phyloP scores from a whole-genome alignment of 2,113 vertebrate genomes.

The Butastur rufipennis region DNA sequence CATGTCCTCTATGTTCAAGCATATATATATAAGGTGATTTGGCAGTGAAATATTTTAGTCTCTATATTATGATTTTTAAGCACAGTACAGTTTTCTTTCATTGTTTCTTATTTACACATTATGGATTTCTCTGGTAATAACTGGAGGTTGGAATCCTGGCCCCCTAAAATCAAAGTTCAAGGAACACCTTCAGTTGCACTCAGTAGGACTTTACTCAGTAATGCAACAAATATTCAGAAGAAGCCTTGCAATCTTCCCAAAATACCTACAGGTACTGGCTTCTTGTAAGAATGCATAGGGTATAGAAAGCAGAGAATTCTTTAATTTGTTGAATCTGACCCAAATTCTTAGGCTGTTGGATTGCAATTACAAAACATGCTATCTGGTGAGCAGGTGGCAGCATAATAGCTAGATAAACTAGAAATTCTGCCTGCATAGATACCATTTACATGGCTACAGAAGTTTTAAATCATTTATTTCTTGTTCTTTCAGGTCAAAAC shows the following conservation, averaged over 20 bases:
- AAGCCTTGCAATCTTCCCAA: neutral
- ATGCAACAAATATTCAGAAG: neutral
- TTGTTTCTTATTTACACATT: neutral
- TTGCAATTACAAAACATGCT: neutral
- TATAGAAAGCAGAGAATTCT: neutral
- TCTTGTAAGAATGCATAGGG: neutral
- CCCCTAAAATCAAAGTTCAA: neutral
- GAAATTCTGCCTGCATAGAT: neutral
- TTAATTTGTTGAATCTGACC: neutral
- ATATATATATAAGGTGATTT: neutral
- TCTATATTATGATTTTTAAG: neutral
- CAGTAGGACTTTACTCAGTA: neutral
- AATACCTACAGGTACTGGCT: neutral
- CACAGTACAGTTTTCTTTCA: neutral
- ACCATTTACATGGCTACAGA: neutral
- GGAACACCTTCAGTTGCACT: neutral
- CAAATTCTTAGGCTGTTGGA: neutral
- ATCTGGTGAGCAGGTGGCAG: neutral
- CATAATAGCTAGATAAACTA: neutral
- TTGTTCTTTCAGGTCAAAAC: neutral
- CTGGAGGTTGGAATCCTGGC: neutral
- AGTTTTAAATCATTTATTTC: neutral
- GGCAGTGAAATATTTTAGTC: neutral
- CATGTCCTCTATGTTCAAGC: neutral
- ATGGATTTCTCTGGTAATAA: neutral